Percentiles rank a stretch among this genome's conserved stretches.
Evolutionary conservation across 2,797 vertebrate species (phyloP).

Genomic region (Hafferia zeledoni): DNA sequence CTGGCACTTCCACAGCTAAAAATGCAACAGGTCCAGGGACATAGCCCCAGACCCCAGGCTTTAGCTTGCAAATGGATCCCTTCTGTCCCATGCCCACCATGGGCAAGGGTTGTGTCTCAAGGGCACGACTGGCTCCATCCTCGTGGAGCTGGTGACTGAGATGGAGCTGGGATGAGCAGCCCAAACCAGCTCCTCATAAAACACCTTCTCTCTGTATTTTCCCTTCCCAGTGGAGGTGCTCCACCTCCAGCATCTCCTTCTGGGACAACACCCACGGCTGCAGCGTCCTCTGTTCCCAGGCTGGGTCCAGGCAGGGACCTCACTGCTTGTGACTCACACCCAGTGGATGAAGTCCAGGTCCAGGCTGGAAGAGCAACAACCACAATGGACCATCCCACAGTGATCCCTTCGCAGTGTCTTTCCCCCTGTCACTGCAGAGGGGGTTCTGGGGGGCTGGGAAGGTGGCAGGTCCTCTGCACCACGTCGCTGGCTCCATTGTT

Average conservation of each 20-base stretch:
- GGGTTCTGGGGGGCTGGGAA: fast-evolving
- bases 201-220: neutral
- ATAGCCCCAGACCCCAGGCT: neutral
- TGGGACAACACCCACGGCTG: fast-evolving
- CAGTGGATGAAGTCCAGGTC: neutral
- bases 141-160: neutral
- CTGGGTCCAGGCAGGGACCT: fast-evolving
- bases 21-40: neutral
- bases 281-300: neutral
- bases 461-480: neutral
- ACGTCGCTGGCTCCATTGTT: neutral
- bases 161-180: neutral
- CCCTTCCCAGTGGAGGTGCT: neutral
- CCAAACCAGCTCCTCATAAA: neutral
- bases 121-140: neutral
- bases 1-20: neutral
- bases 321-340: fast-evolving
- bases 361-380: neutral
- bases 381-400: fast-evolving
- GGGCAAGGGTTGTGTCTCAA: neutral
- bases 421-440: fast-evolving
- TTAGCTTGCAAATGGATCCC: neutral
- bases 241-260: neutral
- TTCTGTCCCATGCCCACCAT: neutral
- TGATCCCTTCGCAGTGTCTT: neutral